Evolutionary conservation across 2,888 invertebrate genomes (phyloP), one percentile per base, ranked within the genome.

Genomic region (Lycophotia porphyrea): DNA sequence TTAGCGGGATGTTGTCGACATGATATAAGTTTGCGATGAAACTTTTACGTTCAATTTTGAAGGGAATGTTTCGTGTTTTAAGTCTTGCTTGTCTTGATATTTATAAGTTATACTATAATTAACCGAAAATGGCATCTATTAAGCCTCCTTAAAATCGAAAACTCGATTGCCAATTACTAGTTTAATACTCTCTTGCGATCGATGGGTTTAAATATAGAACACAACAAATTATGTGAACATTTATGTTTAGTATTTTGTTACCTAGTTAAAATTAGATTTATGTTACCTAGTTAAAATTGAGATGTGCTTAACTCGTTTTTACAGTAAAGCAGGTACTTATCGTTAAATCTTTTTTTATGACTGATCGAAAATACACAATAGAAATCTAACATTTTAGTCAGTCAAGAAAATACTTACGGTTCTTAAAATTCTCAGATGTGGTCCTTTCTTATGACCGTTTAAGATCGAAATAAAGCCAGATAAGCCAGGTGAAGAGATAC

Each of bases 1-100:
- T 70, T 70, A 47, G 64, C 58, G 52, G 21, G 34, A n/a, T 63
- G 42, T 63, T 67, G 42, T 63, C 47, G 65, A 52, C 83, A 78
- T 44, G n/a, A 60, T 31, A 39, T 5, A 52, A 65, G 69, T 69
- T 69, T 27, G 24, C 11, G 34, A 9, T 47, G 34, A 39, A 78
- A 55, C 52, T 36, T 78, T 61, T 68, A 18, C 39, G 24, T 76
- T 74, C 11, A 52, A 74, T 47, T 4, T 52, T 64, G 39, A 79
- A 47, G 21, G 5, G 18, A 65, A 42, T 65, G n/a, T 73, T 49
- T 42, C 18, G n/a, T 49, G 18, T 5, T 42, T 42, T 27, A 27
- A 47, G 27, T 39, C 15, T 27, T 36, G 18, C 24, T 68, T 70
- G n/a, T 34, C n/a, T 44, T 36, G 5, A 36, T 27, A 13, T n/a